Base-by-base conservation (phyloP, 2,113 vertebrate species). In the Ptilonorhynchus violaceus region DNA sequence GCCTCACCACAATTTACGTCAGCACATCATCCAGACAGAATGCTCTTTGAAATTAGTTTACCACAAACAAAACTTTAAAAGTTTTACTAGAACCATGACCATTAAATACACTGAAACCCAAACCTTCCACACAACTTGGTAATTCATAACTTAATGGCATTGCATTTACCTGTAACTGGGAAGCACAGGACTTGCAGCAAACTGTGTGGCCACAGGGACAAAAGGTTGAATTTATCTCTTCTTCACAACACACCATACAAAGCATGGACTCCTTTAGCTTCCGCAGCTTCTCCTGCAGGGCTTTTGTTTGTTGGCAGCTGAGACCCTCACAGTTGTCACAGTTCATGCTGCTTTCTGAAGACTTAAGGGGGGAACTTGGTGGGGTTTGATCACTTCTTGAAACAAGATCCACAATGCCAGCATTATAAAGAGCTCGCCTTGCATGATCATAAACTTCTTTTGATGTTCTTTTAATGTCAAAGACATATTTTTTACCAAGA, bases 121-220 rank as follows among this genome's bases (percentile, higher is more conserved):
- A 24, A 58, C 3, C 35, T 49, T 64, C 27, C n/a, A 35, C 5
- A 3, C 30, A 55, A n/a, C 20, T 19, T 59, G 50, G 6, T 49
- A 81, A n/a, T 4, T 69, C 5, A 0, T 7, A 49, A 25, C 9
- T n/a, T 31, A 72, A 62, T 3, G 15, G 14, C n/a, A 72, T 1
- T 37, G 37, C 90, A 83, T 27, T 98, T 97, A 99, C 99, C 99
- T 99, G 98, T 46, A 99, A 98, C 73, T 99, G 99, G 82, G 96
- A 83, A 9, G 99, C 99, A 6, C 99, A 99, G 93, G 97, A 96
- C 97, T 99, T 98, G 72, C 99, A 99, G 98, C 99, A 99, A 84
- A 99, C 99, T 31, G 99, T 99, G 96, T 99, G 99, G 46, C 99
- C 99, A 10, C 99, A 99, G 66, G 99, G 99, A 90, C 99, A 99